Conservation (phyloP, 2,888 invertebrate genomes). For the Zygogramma bicolorata region DNA sequence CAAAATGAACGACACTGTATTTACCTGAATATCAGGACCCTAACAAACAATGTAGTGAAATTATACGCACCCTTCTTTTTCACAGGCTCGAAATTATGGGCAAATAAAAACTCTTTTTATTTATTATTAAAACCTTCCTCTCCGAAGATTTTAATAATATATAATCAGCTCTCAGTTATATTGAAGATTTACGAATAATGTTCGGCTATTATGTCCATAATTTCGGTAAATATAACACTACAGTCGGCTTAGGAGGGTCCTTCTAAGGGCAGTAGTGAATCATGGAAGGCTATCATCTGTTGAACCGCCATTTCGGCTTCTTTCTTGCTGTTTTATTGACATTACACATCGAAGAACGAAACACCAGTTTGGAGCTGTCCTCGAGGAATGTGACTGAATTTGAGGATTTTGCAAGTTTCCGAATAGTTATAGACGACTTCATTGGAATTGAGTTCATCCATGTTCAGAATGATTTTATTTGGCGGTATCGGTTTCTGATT, state of each 20-base stretch:
- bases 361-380: neutral
- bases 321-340: neutral
- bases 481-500: neutral
- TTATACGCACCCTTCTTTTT: neutral
- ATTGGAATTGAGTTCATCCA: neutral
- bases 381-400: neutral
- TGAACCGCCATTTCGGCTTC: neutral
- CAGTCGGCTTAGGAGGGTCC: neutral
- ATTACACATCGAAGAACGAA: neutral
- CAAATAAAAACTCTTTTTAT: neutral
- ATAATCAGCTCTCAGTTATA: conserved; percentile 11
- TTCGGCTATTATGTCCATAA: conserved; percentile 16
- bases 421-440: neutral
- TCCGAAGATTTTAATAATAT: conserved; percentile 7
- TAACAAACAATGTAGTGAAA: too few relatives aligned
- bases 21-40: too few relatives aligned
- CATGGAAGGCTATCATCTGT: neutral
- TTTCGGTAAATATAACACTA: conserved; percentile 7
- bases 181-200: conserved; percentile 12
- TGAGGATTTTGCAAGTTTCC: neutral
- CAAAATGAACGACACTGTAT: neutral
- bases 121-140: neutral
- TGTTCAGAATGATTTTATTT: neutral
- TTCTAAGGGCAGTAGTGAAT: neutral
- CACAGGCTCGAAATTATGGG: neutral